Evolutionary conservation across 2,888 invertebrate species (phyloP).

Genomic region (Matsumyia berberina): DNA sequence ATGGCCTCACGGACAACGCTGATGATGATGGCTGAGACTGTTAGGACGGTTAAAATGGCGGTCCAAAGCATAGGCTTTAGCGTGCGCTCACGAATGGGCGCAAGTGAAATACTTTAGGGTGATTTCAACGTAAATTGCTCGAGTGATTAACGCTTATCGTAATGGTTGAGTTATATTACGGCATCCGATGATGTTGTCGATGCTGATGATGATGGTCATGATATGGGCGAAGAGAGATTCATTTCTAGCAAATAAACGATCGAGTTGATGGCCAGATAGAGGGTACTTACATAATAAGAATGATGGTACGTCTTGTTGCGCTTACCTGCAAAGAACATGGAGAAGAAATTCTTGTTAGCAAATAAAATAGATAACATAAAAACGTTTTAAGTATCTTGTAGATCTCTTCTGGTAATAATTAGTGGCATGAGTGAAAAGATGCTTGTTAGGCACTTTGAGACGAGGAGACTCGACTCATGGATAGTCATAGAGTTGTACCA

Average conservation of each 20-base stretch:
- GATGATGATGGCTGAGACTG: conserved; percentile 22
- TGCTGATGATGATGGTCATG: conserved; percentile 19
- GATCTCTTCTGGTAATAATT: not conserved
- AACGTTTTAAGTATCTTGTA: not conserved
- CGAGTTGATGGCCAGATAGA: not conserved
- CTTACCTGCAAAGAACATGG: conserved; percentile 28
- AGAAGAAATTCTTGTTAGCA: not conserved
- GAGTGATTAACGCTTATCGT: conserved; percentile 17
- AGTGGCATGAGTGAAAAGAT: no score
- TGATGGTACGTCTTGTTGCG: not conserved
- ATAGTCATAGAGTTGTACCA: no score
- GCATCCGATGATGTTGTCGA: conserved; percentile 3
- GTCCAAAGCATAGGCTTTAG: not conserved
- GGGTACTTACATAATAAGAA: not conserved
- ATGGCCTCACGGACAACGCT: conserved; percentile 16
- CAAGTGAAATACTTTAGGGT: conserved; percentile 14
- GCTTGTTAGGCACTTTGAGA: no score
- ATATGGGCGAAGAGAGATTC: not conserved
- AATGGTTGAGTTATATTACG: conserved; percentile 18
- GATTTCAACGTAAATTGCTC: conserved; percentile 24
- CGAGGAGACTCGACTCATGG: no score
- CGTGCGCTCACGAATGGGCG: not conserved
- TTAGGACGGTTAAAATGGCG: not conserved
- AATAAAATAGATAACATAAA: not conserved
- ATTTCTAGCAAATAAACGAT: conserved; percentile 15